phyloP scores from a whole-genome alignment of 2,888 invertebrate genomes.

The Torymus texanus region DNA sequence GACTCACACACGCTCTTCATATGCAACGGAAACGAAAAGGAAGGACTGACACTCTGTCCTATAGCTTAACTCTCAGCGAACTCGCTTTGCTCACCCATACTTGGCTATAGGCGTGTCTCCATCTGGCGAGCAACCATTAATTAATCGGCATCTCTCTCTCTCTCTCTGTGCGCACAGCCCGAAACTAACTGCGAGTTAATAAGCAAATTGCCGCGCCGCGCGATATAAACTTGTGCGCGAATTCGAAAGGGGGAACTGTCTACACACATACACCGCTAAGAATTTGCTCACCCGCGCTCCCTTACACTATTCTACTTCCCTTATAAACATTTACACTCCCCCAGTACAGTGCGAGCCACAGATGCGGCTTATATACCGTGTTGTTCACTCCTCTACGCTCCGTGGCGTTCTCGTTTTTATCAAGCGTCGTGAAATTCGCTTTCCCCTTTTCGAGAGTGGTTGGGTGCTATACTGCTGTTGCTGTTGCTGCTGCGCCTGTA shows the following conservation, averaged over 20 bases:
- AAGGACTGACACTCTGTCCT: too few relatives aligned
- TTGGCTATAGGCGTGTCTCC: constrained; percentile 68
- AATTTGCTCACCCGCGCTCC: constrained; percentile 56
- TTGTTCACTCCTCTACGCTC: constrained; percentile 40
- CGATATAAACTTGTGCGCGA: constrained; percentile 67
- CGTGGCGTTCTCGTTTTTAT: constrained; percentile 25
- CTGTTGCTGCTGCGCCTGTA: constrained; percentile 51
- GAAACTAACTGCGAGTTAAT: constrained; percentile 75
- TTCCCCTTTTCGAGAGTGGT: background rate
- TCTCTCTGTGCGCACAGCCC: constrained; percentile 62
- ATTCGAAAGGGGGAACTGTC: constrained; percentile 3
- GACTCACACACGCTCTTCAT: too few relatives aligned
- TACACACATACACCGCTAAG: constrained; percentile 11
- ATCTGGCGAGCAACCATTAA: constrained; percentile 65
- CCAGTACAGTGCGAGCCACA: constrained; percentile 69
- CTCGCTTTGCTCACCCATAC: too few relatives aligned
- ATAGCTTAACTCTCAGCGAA: too few relatives aligned
- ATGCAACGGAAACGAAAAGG: too few relatives aligned
- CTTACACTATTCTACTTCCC: constrained; percentile 58
- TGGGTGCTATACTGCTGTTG: too few relatives aligned
- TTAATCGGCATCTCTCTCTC: constrained; percentile 47
- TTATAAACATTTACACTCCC: constrained; percentile 71
- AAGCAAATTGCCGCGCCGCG: constrained; percentile 74
- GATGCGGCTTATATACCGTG: constrained; percentile 72
- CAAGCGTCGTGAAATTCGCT: constrained; percentile 43